Base-by-base conservation (phyloP, 2,888 invertebrate species). In the Biston betularia region DNA sequence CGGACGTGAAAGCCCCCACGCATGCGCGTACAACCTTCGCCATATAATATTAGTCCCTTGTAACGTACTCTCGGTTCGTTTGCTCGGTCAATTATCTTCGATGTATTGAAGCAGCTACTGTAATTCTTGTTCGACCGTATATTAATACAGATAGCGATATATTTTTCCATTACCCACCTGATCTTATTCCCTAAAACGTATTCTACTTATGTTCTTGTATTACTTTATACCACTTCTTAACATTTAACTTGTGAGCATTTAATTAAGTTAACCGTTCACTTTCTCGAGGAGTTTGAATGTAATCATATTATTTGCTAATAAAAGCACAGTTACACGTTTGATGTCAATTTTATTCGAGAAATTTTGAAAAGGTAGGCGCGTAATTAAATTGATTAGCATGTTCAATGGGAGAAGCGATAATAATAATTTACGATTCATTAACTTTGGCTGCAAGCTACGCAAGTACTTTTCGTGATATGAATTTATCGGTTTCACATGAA, bases 41-140 rank as follows among this genome's bases (percentile, higher is more conserved):
- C 86, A 87, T 88, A 81, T 87, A 86, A 87, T 87, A 82, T 86
- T 86, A 87, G 87, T 83, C 83, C 79, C 85, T 82, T 85, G 85
- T 88, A 88, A 85, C 84, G 79, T 83, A 84, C 85, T 82, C 82
- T 82, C 81, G 82, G 84, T 87, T 88, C 87, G 89, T 88, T 89
- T 87, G 84, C 85, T 86, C 83, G 81, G 79, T 87, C 89, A 90
- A 89, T 91, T 90, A 89, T 88, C 83, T 84, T 81, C 75, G 78
- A 79, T 82, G 78, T 84, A 87, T 85, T 84, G 82, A 81, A 83
- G 78, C 72, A 72, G 75, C 76, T 79, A 76, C 74, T 72, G 73
- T 75, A 77, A 79, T 76, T 75, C 60, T 54, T 60, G 56, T 65
- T 63, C 55, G 55, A 58, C 53, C 58, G 54, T 63, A 63, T 63